phyloP scores from a whole-genome alignment of 2,113 vertebrate species.

The Plestiodon gilberti region DNA sequence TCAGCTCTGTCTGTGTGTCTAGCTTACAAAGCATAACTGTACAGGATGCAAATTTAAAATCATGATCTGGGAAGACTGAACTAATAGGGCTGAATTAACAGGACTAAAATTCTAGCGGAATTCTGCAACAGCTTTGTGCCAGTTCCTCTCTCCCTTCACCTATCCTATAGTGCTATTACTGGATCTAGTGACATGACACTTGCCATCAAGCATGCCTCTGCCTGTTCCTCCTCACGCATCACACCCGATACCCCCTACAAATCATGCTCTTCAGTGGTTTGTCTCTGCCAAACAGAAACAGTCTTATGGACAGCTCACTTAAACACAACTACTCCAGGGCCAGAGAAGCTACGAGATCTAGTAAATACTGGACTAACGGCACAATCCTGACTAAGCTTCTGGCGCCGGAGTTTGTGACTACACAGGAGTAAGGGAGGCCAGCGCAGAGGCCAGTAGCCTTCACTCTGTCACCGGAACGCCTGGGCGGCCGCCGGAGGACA shows the following conservation, averaged over 20 bases:
- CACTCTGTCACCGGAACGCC: no score
- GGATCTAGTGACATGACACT: not conserved
- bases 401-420: no score
- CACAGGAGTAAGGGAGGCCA: no score
- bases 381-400: no score
- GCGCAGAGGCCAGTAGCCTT: no score
- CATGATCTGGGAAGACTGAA: slow-evolving; percentile 17
- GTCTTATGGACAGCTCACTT: not conserved
- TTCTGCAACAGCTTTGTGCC: not conserved
- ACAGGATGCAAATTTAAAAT: slow-evolving; percentile 23
- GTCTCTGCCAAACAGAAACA: not conserved
- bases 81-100: not conserved
- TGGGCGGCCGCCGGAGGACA: no score
- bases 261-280: no score
- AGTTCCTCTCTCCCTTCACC: not conserved
- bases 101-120: not conserved
- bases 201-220: not conserved
- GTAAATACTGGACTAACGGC: no score
- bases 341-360: not conserved
- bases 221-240: no score
- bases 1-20: slow-evolving; percentile 2
- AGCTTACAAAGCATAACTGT: slow-evolving; percentile 30
- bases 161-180: not conserved
- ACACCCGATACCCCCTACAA: not conserved
- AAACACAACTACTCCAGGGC: not conserved